Evolutionary conservation across 2,797 vertebrate species (phyloP).

Genomic region (Oryzias dopingdopingensis): DNA sequence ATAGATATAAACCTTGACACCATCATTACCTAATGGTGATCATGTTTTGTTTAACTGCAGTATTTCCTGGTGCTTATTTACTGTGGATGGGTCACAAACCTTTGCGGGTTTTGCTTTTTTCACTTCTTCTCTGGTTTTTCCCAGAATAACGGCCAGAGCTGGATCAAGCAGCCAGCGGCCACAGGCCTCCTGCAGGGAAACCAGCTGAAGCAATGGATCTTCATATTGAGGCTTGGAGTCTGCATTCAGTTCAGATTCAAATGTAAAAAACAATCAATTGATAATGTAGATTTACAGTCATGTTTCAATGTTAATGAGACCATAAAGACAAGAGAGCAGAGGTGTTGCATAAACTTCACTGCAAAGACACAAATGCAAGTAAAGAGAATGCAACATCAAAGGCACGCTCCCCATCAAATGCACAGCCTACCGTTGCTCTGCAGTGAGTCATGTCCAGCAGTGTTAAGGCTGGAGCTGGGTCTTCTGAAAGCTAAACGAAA

Average conservation of each 20-base stretch:
- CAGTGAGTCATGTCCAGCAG: neutral
- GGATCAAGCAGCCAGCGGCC: constrained; percentile 22
- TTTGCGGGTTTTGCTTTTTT: constrained; percentile 1
- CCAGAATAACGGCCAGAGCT: constrained; percentile 13
- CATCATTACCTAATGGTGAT: neutral
- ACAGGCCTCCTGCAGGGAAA: constrained; percentile 23
- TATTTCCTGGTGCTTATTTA: neutral
- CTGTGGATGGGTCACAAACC: constrained; percentile 4
- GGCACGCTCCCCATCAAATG: neutral
- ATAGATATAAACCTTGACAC: neutral
- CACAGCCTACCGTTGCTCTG: neutral
- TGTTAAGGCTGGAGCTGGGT: neutral
- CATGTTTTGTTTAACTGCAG: neutral
- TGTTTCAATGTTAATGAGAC: neutral
- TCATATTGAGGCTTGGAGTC: neutral
- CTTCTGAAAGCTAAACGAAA: neutral
- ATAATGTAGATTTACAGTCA: neutral
- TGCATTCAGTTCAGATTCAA: neutral
- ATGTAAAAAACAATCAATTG: neutral
- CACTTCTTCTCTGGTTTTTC: constrained; percentile 8
- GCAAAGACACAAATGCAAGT: neutral
- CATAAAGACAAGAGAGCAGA: too few species aligned
- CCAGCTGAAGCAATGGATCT: constrained; percentile 16
- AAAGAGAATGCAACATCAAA: neutral
- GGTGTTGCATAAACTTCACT: neutral